Conservation (phyloP, 2,888 invertebrate genomes). For the Bibio marci region DNA sequence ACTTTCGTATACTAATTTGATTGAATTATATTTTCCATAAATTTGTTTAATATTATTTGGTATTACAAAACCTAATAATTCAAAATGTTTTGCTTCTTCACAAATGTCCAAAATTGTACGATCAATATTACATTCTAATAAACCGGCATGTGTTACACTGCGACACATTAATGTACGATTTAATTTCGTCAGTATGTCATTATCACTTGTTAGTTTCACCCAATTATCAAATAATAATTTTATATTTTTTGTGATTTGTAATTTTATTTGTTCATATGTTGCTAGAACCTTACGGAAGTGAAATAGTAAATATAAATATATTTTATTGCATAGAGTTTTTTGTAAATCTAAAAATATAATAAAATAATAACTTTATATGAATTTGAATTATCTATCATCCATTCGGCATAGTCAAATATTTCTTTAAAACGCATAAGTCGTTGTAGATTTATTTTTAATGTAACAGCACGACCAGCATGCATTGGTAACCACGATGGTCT, state of each 20-base stretch:
- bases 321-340: no score
- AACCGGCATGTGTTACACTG: slow-evolving; percentile 41
- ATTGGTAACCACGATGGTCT: slow-evolving; percentile 51
- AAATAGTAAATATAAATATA: not conserved
- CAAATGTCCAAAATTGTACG: slow-evolving; percentile 45
- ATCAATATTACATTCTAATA: slow-evolving; percentile 68
- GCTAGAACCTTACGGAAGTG: not conserved
- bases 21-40: slow-evolving; percentile 37
- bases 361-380: slow-evolving; percentile 55
- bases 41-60: slow-evolving; percentile 49
- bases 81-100: slow-evolving; percentile 58
- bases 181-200: slow-evolving; percentile 38
- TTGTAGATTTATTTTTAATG: slow-evolving; percentile 48
- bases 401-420: slow-evolving; percentile 54
- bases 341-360: not conserved
- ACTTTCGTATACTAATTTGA: slow-evolving; percentile 49
- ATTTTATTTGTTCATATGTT: slow-evolving; percentile 13
- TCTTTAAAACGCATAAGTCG: slow-evolving; percentile 40
- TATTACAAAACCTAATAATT: slow-evolving; percentile 47
- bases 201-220: slow-evolving; percentile 36
- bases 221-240: slow-evolving; percentile 37
- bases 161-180: slow-evolving; percentile 57
- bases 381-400: slow-evolving; percentile 59
- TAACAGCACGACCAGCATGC: slow-evolving; percentile 52
- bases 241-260: slow-evolving; percentile 27